Conservation (phyloP, 2,113 vertebrate genomes). For the Nothoprocta pentlandii region DNA sequence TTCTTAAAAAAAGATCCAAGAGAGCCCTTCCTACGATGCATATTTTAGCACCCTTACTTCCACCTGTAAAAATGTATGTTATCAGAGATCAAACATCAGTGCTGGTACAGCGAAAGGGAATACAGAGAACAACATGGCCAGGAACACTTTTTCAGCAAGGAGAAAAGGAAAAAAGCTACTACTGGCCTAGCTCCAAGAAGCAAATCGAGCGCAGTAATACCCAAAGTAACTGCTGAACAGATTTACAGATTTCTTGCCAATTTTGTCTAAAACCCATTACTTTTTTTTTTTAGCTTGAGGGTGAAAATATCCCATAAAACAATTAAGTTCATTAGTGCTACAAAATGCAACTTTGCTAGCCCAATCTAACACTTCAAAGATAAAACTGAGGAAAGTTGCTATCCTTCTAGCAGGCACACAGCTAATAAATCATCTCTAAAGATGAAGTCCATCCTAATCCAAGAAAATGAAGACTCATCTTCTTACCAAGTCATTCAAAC, state of each 20-base stretch:
- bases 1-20: not conserved
- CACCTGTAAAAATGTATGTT: not conserved
- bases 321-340: slow-evolving; percentile 42
- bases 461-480: not conserved
- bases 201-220: slow-evolving; percentile 51
- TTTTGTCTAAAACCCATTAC: slow-evolving; percentile 57
- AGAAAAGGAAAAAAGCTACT: not conserved
- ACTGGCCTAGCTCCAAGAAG: slow-evolving; percentile 66
- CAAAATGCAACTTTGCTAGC: slow-evolving; percentile 17
- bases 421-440: not conserved
- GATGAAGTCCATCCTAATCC: not conserved
- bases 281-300: slow-evolving; percentile 41
- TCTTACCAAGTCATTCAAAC: not conserved
- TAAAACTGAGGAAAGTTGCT: slow-evolving; percentile 1
- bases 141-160: slow-evolving; percentile 16
- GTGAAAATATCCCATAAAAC: slow-evolving; percentile 34
- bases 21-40: not conserved
- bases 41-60: not conserved
- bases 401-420: not conserved
- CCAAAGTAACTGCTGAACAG: slow-evolving; percentile 35
- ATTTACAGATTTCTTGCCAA: slow-evolving; percentile 45
- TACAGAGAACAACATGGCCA: slow-evolving; percentile 35
- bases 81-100: not conserved
- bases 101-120: not conserved
- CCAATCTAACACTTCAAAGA: slow-evolving; percentile 42